A percentile compares a stretch with the other conserved stretches of the same genome.
phyloP scores from a whole-genome alignment of 1,140 invertebrate species.

The Uloborus diversus region DNA sequence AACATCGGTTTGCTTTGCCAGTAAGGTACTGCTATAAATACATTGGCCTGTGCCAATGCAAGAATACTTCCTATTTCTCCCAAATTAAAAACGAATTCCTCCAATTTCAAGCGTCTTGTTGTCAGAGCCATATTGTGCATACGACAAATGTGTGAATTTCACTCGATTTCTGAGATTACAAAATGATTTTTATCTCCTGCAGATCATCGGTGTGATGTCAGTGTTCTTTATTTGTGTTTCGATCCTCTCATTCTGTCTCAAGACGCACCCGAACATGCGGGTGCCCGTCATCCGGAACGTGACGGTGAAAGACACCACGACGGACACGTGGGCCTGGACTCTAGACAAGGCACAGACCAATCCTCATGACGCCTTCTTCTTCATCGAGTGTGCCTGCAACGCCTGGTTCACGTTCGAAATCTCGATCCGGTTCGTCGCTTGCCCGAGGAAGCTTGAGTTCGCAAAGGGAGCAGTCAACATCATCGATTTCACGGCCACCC shows the following conservation, averaged over 20 bases:
- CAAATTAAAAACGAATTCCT: too few relatives aligned
- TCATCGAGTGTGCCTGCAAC: constrained; percentile 91
- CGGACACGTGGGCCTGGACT: constrained; percentile 63
- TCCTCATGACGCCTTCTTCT: constrained; percentile 88
- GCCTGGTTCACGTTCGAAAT: constrained; percentile 96
- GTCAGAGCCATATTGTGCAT: too few relatives aligned
- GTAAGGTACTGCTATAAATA: too few relatives aligned
- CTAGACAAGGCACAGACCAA: constrained; percentile 76
- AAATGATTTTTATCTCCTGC: neutral
- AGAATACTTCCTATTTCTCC: too few relatives aligned
- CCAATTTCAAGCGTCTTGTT: too few relatives aligned
- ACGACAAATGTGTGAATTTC: too few relatives aligned
- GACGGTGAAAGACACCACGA: constrained; percentile 63
- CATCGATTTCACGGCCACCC: constrained; percentile 98
- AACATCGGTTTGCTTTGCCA: too few relatives aligned
- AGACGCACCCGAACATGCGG: constrained; percentile 87
- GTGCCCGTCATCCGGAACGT: constrained; percentile 73
- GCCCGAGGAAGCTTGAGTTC: constrained; percentile 92
- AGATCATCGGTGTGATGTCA: constrained; percentile 82
- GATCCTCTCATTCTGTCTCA: constrained; percentile 92
- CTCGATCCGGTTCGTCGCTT: constrained; percentile 82
- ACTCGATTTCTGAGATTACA: neutral
- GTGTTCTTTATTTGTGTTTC: constrained; percentile 93
- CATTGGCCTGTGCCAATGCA: too few relatives aligned
- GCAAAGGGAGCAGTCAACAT: constrained; percentile 93